Percentiles rank a stretch among this genome's conserved stretches.
Evolutionary conservation across 2,113 vertebrate species (phyloP).

Genomic region (Seriola aureovittata): DNA sequence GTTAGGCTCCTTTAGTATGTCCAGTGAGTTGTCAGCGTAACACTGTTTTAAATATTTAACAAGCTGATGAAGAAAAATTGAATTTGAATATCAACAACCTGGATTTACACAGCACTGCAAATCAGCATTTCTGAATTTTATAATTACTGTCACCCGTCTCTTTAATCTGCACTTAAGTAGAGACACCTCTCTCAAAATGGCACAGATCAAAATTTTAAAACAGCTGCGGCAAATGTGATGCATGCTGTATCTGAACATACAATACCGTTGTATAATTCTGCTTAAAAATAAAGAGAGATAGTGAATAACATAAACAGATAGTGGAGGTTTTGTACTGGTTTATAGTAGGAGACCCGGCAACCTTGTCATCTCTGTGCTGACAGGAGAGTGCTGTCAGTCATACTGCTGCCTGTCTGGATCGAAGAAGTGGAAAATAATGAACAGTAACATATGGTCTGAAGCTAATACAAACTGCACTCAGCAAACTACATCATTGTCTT

Average conservation of each 20-base stretch:
- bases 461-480: background rate
- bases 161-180: background rate
- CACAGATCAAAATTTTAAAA: background rate
- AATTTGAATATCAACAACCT: no score
- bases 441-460: conserved; percentile 25
- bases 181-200: background rate
- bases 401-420: background rate
- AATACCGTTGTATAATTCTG: background rate
- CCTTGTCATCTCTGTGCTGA: conserved; percentile 9
- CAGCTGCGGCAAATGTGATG: background rate
- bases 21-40: no score
- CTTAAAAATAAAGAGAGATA: background rate
- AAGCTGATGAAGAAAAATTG: no score
- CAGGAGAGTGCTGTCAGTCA: conserved; percentile 27
- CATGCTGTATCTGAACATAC: background rate
- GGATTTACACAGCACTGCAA: no score
- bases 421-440: conserved; percentile 27
- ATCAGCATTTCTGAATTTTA: background rate
- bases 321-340: background rate
- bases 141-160: background rate
- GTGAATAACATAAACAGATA: background rate
- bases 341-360: background rate
- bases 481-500: background rate
- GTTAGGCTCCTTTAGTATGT: no score
- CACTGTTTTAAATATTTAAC: no score